Percentiles rank a stretch among this genome's conserved stretches.
Conservation (phyloP, 2,113 vertebrate genomes). For the Protobothrops mucrosquamatus region DNA sequence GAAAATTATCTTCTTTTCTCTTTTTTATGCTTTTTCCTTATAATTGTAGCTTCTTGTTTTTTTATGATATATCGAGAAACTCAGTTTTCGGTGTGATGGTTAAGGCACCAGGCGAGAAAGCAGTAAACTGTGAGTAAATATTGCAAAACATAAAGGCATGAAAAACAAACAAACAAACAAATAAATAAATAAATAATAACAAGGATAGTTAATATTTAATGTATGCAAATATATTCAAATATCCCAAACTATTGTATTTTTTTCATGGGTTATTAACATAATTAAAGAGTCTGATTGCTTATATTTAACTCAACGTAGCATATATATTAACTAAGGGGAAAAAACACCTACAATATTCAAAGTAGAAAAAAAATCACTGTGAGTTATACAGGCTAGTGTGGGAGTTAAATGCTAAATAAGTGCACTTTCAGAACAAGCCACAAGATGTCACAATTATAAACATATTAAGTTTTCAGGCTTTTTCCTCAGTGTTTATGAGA, state of each 20-base stretch:
- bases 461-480: neutral
- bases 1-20: neutral
- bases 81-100: neutral
- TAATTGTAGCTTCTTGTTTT: neutral
- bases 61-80: neutral
- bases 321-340: neutral
- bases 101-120: neutral
- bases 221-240: neutral
- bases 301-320: neutral
- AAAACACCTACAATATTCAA: neutral
- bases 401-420: neutral
- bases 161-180: neutral
- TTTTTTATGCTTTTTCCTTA: neutral
- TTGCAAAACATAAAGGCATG: too few species aligned
- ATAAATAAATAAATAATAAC: too few species aligned
- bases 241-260: neutral
- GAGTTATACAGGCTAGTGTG: neutral
- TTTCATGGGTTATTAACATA: neutral
- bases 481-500: neutral
- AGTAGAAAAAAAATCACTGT: neutral
- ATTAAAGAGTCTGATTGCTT: neutral
- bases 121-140: neutral
- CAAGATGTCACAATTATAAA: conserved; percentile 19
- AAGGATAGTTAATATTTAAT: neutral
- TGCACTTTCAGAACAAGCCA: neutral